Evolutionary conservation across 2,113 vertebrate genomes (phyloP).

Genomic region (Seriola dumerili): DNA sequence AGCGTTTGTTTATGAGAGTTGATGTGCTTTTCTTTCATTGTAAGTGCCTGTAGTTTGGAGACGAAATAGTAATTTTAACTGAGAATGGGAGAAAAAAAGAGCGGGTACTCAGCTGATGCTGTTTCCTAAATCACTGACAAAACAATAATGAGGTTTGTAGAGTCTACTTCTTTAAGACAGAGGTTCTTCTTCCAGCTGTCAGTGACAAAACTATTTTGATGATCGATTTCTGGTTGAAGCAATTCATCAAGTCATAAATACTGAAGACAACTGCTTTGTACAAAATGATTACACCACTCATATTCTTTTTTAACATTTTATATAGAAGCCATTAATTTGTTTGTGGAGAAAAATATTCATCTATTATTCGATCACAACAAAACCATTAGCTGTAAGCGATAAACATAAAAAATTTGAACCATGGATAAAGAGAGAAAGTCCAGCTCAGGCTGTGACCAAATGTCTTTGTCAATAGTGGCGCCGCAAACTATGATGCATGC

Average conservation of each 20-base stretch:
- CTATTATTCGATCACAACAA: neutral
- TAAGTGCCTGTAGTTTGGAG: neutral
- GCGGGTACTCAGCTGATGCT: neutral
- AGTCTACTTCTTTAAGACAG: neutral
- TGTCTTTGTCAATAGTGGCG: constrained; percentile 24
- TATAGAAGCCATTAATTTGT: rapidly evolving
- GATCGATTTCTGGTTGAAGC: neutral
- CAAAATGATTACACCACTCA: neutral
- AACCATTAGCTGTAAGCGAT: neutral
- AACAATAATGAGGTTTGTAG: neutral
- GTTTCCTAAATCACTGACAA: neutral
- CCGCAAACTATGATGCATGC: constrained; percentile 28
- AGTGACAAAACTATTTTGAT: neutral
- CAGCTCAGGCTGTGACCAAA: constrained; percentile 14
- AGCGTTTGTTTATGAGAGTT: constrained; percentile 32
- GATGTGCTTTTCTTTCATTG: constrained; percentile 16
- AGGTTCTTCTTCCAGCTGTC: neutral
- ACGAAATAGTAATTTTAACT: neutral
- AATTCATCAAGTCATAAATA: neutral
- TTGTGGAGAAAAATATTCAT: neutral
- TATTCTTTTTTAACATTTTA: neutral
- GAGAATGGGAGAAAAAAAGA: neutral
- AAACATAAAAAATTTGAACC: neutral
- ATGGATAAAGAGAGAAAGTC: constrained; percentile 5
- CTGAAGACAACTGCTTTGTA: neutral